Evolutionary conservation across 1,140 invertebrate genomes (phyloP), one percentile per base, ranked within the genome.

Genomic region (Streblospio benedicti): DNA sequence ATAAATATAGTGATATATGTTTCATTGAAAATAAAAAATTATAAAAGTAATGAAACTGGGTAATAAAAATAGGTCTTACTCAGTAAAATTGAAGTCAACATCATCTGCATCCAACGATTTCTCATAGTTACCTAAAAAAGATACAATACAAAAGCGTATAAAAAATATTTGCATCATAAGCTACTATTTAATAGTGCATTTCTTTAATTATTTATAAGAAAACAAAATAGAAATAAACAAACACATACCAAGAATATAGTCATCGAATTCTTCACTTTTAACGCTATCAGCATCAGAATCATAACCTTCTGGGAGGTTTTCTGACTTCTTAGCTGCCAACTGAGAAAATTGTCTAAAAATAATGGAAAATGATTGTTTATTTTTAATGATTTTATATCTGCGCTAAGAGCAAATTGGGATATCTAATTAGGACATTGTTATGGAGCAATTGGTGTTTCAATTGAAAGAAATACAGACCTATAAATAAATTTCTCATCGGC

Each of bases 401-500:
- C 35, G 35, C 9, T 38, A n/a, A 9, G 9, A 9, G n/a, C 35
- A 38, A 38, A 38, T 74, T 38, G 81, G 72, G 18, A 76, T 75
- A 12, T 71, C 62, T 60, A 25, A 43, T 38, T 70, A 59, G 52
- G 65, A 51, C 54, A 76, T 38, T 58, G 68, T 38, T 65, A 66
- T 25, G 31, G 53, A 31, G n/a, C 27, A 59, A 23, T 20, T 45
- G 41, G 18, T 49, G 25, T 18, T 1, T 35, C n/a, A 33, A 32
- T 53, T 16, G 41, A 52, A 16, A 31, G 25, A 2, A 20, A 61
- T 23, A 55, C 59, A 63, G 70, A 79, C 64, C 68, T 69, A 60
- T 90, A 87, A 57, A 92, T 80, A 68, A 89, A 92, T 61, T 83
- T 76, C 73, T 93, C 90, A 69, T 93, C 90, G 1, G 86, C 84